A percentile compares a stretch with the other conserved stretches of the same genome.
These are phyloP conservation scores for Sycon ciliatum DNA, from an alignment of 37 sponge, comb jelly and placozoan species.

Conservation along the genomic window DNA sequence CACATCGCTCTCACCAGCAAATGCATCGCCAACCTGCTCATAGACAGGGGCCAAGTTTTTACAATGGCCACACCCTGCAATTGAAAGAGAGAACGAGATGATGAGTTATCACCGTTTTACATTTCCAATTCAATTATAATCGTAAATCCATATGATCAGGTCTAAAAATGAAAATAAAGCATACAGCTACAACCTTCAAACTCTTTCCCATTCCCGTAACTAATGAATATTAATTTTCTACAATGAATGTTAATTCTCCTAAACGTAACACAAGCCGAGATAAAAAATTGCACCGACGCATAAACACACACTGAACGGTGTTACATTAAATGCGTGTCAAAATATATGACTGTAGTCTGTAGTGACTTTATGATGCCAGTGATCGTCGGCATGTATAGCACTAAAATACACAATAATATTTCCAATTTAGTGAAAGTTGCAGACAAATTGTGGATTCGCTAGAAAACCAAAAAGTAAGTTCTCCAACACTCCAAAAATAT, in stretches of 20 bases:
- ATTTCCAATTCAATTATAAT: background rate
- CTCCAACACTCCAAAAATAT: background rate
- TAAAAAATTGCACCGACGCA: too few species aligned
- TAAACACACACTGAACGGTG: too few species aligned
- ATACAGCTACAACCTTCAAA: too few species aligned
- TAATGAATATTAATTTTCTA: background rate
- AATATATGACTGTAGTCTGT: too few species aligned
- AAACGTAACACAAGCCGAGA: too few species aligned
- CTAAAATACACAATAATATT: too few species aligned
- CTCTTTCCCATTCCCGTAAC: background rate
- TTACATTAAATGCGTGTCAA: too few species aligned
- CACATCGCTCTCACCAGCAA: conserved; percentile 50
- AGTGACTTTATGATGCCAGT: too few species aligned
- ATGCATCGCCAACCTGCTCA: conserved; percentile 80
- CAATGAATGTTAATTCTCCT: too few species aligned
- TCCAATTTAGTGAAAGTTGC: background rate
- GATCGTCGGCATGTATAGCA: too few species aligned
- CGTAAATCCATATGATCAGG: background rate
- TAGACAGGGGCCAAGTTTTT: conserved; percentile 83
- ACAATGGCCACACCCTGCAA: conserved; percentile 94
- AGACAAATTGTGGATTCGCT: conserved; percentile 13
- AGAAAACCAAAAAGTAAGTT: background rate
- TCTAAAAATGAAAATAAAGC: too few species aligned
- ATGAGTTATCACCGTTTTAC: background rate
- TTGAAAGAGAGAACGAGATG: background rate